Base-by-base conservation (phyloP, 2,113 vertebrate genomes). In the Zosterops japonicus region DNA sequence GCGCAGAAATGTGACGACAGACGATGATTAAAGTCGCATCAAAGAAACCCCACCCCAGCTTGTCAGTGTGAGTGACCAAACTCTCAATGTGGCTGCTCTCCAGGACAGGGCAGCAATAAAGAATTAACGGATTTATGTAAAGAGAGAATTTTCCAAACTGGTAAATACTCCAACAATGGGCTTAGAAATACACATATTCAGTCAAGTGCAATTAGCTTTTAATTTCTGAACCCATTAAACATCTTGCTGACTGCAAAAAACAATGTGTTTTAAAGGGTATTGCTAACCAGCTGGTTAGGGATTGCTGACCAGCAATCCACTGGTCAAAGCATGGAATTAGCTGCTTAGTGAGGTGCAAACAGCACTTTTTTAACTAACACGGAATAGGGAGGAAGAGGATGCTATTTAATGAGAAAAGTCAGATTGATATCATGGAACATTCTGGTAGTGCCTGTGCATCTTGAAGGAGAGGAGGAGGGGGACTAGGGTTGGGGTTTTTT, bases 171-270 rank as follows among this genome's bases (percentile, higher is more conserved):
- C 92, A 83, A 52, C 64, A 82, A 74, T 65, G 52, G 77, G 65
- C 56, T 96, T 91, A 69, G 80, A 87, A 92, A 93, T 89, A 75
- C 79, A 89, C 46, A 72, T 72, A 94, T 65, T 96, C 89, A 89
- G 64, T 92, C 67, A 89, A 94, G 68, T 78, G 94, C 83, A 96
- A 96, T 97, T 95, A 96, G 91, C 70, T 77, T 92, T 95, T 96
- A 89, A 97, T 97, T 96, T 96, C 80, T 90, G 85, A 94, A 96
- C 47, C 87, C 89, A 93, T 89, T 92, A 95, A 95, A 93, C 93
- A 97, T 95, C 87, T 90, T 96, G 94, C 95, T 91, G 96, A 94
- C 75, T 87, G 84, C 68, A 96, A 91, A 94, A 89, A 25, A 5
- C 63, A 70, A 53, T 4, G 14, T 1, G 1, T 89, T 94, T 95